A percentile compares a stretch with the other conserved stretches of the same genome.
Evolutionary conservation across 2,888 invertebrate genomes (phyloP).

Genomic region (Brachypalpus laphriformis): DNA sequence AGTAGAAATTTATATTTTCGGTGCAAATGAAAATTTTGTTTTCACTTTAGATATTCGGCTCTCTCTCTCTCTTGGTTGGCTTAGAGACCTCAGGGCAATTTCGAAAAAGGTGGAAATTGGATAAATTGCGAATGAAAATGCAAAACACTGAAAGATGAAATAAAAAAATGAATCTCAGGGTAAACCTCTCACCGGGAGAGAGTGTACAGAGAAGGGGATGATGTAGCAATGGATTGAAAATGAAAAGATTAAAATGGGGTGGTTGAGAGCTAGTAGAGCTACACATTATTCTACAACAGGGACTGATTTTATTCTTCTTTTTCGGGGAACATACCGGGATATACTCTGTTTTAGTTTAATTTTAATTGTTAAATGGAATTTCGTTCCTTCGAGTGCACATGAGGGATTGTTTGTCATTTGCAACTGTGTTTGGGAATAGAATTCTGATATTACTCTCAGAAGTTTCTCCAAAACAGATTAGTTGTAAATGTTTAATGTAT

Average conservation of each 20-base stretch:
- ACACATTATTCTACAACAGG: too few relatives aligned
- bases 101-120: slow-evolving; percentile 56
- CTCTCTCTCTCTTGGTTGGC: background rate
- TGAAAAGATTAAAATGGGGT: slow-evolving; percentile 57
- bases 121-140: slow-evolving; percentile 65
- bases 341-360: background rate
- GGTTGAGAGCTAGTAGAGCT: slow-evolving; percentile 1
- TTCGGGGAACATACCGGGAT: background rate
- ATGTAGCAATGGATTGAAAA: slow-evolving; percentile 42
- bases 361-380: slow-evolving; percentile 54
- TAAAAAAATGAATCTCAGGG: slow-evolving; percentile 49
- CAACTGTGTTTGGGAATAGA: background rate
- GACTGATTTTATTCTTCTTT: slow-evolving; percentile 9
- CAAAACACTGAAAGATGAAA: slow-evolving; percentile 25
- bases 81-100: slow-evolving; percentile 36
- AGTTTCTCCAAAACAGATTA: background rate
- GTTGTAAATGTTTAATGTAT: background rate
- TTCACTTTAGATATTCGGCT: slow-evolving; percentile 19
- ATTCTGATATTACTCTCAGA: background rate
- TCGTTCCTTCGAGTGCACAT: background rate
- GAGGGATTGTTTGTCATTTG: background rate
- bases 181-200: slow-evolving; percentile 48
- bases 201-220: background rate
- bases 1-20: slow-evolving; percentile 46
- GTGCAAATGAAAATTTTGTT: slow-evolving; percentile 58